Percentiles rank a stretch among this genome's conserved stretches.
Evolutionary conservation across 2,797 vertebrate species (phyloP).

Genomic region (Danio aesculapii): DNA sequence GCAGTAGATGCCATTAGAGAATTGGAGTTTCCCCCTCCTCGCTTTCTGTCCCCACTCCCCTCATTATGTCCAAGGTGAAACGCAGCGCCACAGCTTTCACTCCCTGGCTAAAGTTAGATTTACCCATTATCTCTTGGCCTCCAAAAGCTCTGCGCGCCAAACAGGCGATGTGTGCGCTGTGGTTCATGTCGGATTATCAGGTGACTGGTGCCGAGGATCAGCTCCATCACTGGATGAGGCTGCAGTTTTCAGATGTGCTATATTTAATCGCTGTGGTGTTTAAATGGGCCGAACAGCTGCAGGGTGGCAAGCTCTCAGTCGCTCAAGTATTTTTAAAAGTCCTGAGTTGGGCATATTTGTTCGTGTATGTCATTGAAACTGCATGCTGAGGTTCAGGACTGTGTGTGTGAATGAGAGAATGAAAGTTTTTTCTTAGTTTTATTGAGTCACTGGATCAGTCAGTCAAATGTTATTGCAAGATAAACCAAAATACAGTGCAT

Average conservation of each 20-base stretch:
- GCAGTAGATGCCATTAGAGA: slow-evolving; percentile 60
- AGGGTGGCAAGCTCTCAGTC: slow-evolving; percentile 27
- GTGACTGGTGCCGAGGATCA: background rate
- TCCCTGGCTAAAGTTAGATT: slow-evolving; percentile 38
- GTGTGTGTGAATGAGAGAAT: too few species aligned
- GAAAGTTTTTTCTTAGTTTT: too few species aligned
- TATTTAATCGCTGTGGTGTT: slow-evolving; percentile 41
- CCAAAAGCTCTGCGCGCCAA: background rate
- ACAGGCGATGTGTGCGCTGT: background rate
- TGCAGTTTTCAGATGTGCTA: slow-evolving; percentile 47
- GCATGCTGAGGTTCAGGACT: too few species aligned
- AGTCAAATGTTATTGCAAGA: too few species aligned
- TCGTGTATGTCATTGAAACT: background rate
- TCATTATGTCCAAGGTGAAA: slow-evolving; percentile 62
- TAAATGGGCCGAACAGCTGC: slow-evolving; percentile 56
- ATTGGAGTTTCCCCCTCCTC: slow-evolving; percentile 56
- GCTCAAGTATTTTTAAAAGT: slow-evolving; percentile 56
- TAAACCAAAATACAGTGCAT: too few species aligned
- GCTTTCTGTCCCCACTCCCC: slow-evolving; percentile 56
- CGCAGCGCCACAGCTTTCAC: slow-evolving; percentile 16
- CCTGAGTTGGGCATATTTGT: slow-evolving; percentile 48
- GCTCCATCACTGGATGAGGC: slow-evolving; percentile 36
- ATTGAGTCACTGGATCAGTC: too few species aligned
- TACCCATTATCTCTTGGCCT: slow-evolving; percentile 31
- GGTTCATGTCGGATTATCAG: slow-evolving; percentile 16